Evolutionary conservation across 1,140 invertebrate species (phyloP).

Genomic region (Euwallacea similis): DNA sequence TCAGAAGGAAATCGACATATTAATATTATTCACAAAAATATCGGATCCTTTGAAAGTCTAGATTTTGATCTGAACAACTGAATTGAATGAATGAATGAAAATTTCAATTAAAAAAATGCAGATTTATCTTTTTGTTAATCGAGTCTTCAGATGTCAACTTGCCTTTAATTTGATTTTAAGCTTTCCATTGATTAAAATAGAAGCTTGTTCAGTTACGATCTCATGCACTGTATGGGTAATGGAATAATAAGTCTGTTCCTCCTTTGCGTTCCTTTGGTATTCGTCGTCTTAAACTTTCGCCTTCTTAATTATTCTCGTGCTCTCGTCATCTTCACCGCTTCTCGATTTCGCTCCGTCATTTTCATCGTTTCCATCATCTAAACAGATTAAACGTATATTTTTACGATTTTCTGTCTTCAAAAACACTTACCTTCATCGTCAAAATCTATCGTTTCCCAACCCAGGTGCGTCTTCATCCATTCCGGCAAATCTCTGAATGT

Average conservation of each 20-base stretch:
- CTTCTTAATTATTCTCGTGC: conserved; percentile 74
- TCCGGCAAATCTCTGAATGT: conserved; percentile 83
- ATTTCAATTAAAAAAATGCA: no score
- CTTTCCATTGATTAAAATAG: conserved; percentile 89
- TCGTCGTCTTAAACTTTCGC: conserved; percentile 93
- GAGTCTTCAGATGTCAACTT: neutral
- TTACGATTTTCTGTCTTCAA: no score
- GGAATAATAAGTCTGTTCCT: conserved; percentile 86
- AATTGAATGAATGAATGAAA: no score
- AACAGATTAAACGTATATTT: no score
- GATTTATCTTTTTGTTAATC: no score
- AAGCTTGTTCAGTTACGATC: conserved; percentile 89
- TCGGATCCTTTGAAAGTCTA: no score
- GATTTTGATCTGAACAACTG: neutral
- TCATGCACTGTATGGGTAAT: conserved; percentile 96
- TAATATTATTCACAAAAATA: no score
- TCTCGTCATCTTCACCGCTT: conserved; percentile 65
- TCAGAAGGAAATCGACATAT: no score
- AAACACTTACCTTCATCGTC: conserved; percentile 61
- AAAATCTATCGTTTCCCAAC: conserved; percentile 83
- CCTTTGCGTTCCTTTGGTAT: conserved; percentile 73
- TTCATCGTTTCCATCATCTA: neutral
- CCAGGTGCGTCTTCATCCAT: conserved; percentile 80
- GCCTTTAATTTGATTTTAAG: conserved; percentile 95
- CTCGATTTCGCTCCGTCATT: conserved; percentile 59